Percentiles rank a stretch among this genome's conserved stretches.
These are phyloP conservation scores for Halisarca cf. caerulea DNA, from an alignment of 37 sponge, comb jelly and placozoan species.

Conservation along the genomic window DNA sequence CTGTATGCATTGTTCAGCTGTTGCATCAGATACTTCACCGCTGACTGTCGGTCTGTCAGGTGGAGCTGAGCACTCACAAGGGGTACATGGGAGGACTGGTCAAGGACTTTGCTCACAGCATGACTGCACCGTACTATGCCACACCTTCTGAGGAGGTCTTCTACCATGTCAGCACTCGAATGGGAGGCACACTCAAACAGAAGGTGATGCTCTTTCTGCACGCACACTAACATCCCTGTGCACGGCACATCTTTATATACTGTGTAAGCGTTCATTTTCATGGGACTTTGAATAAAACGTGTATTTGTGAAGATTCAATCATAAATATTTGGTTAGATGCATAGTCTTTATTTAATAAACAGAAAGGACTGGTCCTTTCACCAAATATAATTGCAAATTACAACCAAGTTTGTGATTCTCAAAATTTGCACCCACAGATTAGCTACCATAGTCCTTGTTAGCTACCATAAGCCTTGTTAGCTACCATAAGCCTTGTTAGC, in stretches of 20 bases:
- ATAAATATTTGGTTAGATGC: no score
- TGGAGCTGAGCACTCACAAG: constrained; percentile 72
- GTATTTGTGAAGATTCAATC: not conserved
- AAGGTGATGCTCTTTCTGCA: constrained; percentile 10
- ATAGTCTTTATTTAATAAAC: no score
- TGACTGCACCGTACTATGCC: constrained; percentile 88
- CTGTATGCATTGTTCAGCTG: not conserved
- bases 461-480: no score
- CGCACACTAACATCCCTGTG: no score
- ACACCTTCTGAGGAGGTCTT: constrained; percentile 92
- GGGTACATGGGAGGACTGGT: constrained; percentile 89
- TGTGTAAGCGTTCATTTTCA: not conserved
- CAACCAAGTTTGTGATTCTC: no score
- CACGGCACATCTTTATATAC: not conserved
- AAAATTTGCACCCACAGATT: no score
- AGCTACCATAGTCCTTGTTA: no score
- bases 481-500: no score
- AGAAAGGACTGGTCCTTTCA: no score
- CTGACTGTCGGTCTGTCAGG: constrained; percentile 42
- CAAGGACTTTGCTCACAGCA: constrained; percentile 47
- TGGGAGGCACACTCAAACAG: constrained; percentile 57
- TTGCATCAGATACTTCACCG: not conserved
- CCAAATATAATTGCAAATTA: no score
- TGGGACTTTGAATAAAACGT: not conserved
- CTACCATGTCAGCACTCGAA: constrained; percentile 95